Base-by-base conservation (phyloP, 1,140 invertebrate species). In the Temnothorax longispinosus region DNA sequence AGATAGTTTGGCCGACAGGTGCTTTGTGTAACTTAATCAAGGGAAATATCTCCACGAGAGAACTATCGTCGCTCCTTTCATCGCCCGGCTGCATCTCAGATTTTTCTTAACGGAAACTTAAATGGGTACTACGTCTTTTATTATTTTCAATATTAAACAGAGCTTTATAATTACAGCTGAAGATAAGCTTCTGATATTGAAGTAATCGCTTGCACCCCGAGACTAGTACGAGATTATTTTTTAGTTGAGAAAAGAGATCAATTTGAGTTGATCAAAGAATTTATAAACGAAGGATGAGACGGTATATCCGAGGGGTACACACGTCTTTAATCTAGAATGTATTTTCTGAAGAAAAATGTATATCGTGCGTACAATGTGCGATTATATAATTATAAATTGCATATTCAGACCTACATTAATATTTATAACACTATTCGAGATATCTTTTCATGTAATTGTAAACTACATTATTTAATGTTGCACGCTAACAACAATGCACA, bases 401-500 rank as follows among this genome's bases (percentile, higher is more conserved):
- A 44, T 52, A 58, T 58, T 71, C 38, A 15, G 10, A 58, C 18
- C 67, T 44, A 1, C 21, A 21, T 81, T 71, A 71, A 81, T 81
- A 81, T 81, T 80, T 54, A 71, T 18, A 71, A 44, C 65, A 15
- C 10, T 44, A 44, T 44, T 38, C 54, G 65, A 81, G 52, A 71
- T 71, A 81, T 56, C 15, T 81, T 71, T 44, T 27, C 64, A 21
- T 21, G 50, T 81, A 81, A 81, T 71, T 81, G 27, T 65, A 81
- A 81, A 81, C 38, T 54, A 38, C 69, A 81, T 81, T 81, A 71
- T 71, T 56, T 71, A 71, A 54, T 44, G 52, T 44, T 44, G 38
- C 18, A 1, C 18, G 65, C 15, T 81, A 81, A 71, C 21, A 81
- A 71, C 38, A 41, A 13, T 44, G 44, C 11, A n/a, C 38, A 71